Percentiles rank a stretch among this genome's conserved stretches.
phyloP scores from a whole-genome alignment of 2,888 invertebrate species.

The Heliconius erato region DNA sequence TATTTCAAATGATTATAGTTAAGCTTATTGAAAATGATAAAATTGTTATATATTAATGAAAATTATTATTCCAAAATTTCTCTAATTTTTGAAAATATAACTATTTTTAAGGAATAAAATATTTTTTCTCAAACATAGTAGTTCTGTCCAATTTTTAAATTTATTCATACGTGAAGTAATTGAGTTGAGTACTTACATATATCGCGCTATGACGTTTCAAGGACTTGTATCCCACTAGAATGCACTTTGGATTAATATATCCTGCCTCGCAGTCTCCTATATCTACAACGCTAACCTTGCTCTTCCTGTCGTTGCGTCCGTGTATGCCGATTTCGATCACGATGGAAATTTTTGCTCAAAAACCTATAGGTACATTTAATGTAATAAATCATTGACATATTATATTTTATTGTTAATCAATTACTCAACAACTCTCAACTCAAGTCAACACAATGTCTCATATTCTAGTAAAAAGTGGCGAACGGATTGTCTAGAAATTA shows the following conservation, averaged over 20 bases:
- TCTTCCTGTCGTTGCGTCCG: conserved; percentile 19
- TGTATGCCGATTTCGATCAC: conserved; percentile 9
- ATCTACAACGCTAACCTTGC: conserved; percentile 28
- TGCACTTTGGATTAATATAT: conserved; percentile 27
- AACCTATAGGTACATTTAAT: background rate
- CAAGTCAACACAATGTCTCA: too few species aligned
- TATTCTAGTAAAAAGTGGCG: too few species aligned
- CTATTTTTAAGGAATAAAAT: background rate
- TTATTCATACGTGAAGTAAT: background rate
- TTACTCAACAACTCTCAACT: too few species aligned
- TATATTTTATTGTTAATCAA: background rate
- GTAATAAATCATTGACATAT: background rate
- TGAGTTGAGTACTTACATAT: conserved; percentile 16
- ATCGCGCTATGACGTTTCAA: conserved; percentile 22
- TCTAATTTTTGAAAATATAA: background rate
- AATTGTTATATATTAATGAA: too few species aligned
- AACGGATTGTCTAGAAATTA: too few species aligned
- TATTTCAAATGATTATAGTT: too few species aligned
- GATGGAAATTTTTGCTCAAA: background rate
- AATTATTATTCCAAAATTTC: too few species aligned
- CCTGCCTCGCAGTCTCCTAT: conserved; percentile 24
- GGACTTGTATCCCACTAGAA: conserved; percentile 29
- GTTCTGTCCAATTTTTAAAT: conserved; percentile 2
- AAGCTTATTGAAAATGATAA: too few species aligned
- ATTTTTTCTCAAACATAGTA: background rate